phyloP scores from a whole-genome alignment of 2,888 invertebrate genomes.

The Protophormia terraenovae region DNA sequence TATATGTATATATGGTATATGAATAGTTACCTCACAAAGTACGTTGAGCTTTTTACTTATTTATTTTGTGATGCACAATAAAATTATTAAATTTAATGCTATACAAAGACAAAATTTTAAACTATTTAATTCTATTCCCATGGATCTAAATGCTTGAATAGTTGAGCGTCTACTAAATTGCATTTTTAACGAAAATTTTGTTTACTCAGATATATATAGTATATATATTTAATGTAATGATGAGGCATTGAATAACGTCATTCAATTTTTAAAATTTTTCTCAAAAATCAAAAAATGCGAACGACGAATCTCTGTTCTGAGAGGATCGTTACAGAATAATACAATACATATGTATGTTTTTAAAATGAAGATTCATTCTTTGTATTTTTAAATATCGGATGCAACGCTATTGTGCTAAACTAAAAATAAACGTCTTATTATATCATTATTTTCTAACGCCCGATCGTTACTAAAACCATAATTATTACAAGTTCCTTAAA shows the following conservation, averaged over 20 bases:
- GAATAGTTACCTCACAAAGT: slow-evolving; percentile 42
- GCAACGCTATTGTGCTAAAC: too few relatives aligned
- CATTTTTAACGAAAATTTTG: slow-evolving; percentile 11
- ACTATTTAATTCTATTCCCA: background rate
- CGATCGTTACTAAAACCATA: too few relatives aligned
- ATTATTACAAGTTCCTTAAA: too few relatives aligned
- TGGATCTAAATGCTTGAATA: slow-evolving; percentile 56
- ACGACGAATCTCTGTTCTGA: too few relatives aligned
- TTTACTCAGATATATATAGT: background rate
- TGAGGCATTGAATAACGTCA: background rate
- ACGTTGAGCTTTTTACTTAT: background rate
- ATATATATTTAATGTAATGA: background rate
- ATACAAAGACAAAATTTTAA: background rate
- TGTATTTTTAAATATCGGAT: too few relatives aligned
- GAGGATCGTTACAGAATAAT: too few relatives aligned
- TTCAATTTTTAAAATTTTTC: background rate
- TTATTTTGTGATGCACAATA: background rate
- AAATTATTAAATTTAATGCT: slow-evolving; percentile 3
- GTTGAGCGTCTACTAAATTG: slow-evolving; percentile 52
- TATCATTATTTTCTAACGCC: too few relatives aligned
- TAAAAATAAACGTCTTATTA: too few relatives aligned
- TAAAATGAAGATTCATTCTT: too few relatives aligned
- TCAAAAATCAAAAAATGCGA: background rate
- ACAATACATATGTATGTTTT: too few relatives aligned
- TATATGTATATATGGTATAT: background rate